These are phyloP conservation scores for Tiliacea citrago DNA, from an alignment of 2,888 invertebrate genomes.

Conservation along the genomic window DNA sequence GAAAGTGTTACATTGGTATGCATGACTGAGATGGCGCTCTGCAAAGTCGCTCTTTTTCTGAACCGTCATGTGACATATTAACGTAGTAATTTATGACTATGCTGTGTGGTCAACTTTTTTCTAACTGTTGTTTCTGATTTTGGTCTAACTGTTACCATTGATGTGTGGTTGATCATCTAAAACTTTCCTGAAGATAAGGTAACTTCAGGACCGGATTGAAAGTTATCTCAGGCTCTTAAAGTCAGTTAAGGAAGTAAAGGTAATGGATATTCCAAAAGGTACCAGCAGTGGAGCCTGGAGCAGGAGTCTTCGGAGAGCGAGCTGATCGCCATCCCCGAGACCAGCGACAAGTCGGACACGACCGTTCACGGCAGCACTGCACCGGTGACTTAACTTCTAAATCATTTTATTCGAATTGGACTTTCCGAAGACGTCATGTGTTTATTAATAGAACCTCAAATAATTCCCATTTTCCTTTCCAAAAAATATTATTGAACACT, in stretches of 20 bases:
- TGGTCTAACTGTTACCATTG: neutral
- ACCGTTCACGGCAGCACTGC: slow-evolving; percentile 95
- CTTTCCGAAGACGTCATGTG: neutral
- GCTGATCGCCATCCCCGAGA: slow-evolving; percentile 96
- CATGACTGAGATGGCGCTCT: no score
- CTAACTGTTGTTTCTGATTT: no score
- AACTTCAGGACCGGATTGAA: neutral
- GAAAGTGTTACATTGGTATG: neutral
- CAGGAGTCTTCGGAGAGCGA: slow-evolving; percentile 97
- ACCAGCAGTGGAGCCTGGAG: slow-evolving; percentile 92
- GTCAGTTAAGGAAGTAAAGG: neutral
- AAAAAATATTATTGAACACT: no score
- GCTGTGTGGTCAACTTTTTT: no score
- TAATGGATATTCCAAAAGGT: slow-evolving; percentile 75
- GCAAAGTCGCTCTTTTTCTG: no score
- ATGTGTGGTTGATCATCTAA: no score
- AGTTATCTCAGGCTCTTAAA: no score
- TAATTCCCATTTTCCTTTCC: no score
- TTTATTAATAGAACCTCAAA: no score
- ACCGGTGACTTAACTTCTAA: slow-evolving; percentile 83
- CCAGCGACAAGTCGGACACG: slow-evolving; percentile 96
- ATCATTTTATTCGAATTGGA: neutral
- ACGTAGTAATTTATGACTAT: no score
- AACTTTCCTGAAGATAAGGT: neutral
- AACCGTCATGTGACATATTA: no score